These are phyloP conservation scores for Torymus aiolomorphi DNA, from an alignment of 2,888 invertebrate species.

Conservation along the genomic window DNA sequence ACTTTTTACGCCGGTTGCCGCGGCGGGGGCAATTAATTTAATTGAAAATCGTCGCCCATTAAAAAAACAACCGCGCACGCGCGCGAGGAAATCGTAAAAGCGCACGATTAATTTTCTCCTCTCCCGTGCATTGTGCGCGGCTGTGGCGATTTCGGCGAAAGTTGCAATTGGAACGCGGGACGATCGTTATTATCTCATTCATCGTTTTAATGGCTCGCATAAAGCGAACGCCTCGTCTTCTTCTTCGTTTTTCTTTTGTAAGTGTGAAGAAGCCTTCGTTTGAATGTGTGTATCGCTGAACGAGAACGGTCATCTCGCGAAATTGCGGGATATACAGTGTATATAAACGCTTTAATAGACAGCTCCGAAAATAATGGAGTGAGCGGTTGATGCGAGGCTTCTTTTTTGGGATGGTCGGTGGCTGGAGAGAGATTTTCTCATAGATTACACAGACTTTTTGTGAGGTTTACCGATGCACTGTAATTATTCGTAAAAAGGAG, in stretches of 20 bases:
- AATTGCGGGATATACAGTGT: not conserved
- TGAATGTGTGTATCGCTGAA: not conserved
- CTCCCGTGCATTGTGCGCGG: conserved; percentile 1
- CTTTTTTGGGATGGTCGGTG: too few relatives aligned
- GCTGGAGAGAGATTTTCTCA: too few relatives aligned
- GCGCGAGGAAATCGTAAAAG: too few relatives aligned
- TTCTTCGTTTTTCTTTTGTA: not conserved
- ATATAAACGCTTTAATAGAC: too few relatives aligned
- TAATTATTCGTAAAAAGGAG: too few relatives aligned
- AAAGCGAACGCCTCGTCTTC: not conserved
- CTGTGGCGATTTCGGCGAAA: conserved; percentile 54
- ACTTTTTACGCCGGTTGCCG: not conserved
- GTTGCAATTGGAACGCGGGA: conserved; percentile 41
- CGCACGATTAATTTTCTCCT: conserved; percentile 29
- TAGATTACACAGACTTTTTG: too few relatives aligned
- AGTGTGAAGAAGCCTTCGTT: not conserved
- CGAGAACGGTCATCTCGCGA: not conserved
- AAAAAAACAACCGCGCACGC: too few relatives aligned
- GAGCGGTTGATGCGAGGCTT: too few relatives aligned
- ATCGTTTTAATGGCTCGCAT: conserved; percentile 40
- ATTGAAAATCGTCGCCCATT: too few relatives aligned
- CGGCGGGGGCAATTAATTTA: too few relatives aligned
- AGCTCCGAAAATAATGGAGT: too few relatives aligned
- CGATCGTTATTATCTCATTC: conserved; percentile 46
- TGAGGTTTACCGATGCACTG: too few relatives aligned